Conservation (phyloP, 2,888 invertebrate genomes). For the Peribatodes rhomboidaria region DNA sequence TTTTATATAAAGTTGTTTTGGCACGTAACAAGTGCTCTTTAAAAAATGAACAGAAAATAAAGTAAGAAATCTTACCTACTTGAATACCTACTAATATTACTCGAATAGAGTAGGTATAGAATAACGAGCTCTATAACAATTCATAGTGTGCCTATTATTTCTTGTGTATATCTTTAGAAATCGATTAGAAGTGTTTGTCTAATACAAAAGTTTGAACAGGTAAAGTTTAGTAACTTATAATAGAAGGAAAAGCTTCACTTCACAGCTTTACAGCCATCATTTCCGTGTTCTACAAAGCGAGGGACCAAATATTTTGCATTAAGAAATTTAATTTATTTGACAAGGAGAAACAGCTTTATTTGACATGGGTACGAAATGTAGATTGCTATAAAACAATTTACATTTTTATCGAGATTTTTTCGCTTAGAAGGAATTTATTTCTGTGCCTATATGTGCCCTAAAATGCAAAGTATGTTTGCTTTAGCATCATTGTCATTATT, state of each 20-base stretch:
- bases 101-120: background rate
- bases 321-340: conserved; percentile 42
- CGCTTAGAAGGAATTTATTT: conserved; percentile 3
- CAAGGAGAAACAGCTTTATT: conserved; percentile 42
- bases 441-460: too few relatives aligned
- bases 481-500: background rate
- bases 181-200: background rate
- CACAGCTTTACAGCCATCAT: conserved; percentile 10
- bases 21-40: background rate
- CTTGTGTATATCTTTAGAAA: background rate
- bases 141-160: too few relatives aligned
- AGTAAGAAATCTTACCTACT: background rate
- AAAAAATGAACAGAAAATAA: background rate
- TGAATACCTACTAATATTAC: background rate
- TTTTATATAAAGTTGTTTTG: conserved; percentile 8
- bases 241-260: conserved; percentile 5
- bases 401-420: conserved; percentile 30
- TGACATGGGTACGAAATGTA: conserved; percentile 40
- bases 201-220: conserved; percentile 1
- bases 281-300: conserved; percentile 17
- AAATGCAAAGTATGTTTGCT: background rate
- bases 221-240: conserved; percentile 3
- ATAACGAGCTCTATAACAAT: too few relatives aligned
- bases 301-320: conserved; percentile 28
- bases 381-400: conserved; percentile 40